These are phyloP conservation scores for Leptobrachium ailaonicum DNA, from an alignment of 2,113 vertebrate species.

Conservation along the genomic window DNA sequence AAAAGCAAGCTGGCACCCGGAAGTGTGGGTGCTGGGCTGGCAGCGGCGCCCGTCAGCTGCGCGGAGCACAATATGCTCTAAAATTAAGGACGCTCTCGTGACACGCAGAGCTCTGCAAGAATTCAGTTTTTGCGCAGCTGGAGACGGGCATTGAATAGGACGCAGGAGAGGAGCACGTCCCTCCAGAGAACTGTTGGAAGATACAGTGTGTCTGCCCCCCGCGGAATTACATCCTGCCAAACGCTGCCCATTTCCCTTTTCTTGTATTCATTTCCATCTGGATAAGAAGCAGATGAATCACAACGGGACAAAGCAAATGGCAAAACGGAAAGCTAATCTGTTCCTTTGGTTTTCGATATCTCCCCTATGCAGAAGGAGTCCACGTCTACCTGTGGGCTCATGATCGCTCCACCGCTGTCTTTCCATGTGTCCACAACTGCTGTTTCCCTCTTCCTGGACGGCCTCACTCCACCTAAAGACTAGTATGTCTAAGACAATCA, in stretches of 20 bases:
- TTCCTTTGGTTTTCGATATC: too few relatives aligned
- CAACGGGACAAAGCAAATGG: too few relatives aligned
- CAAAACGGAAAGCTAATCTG: too few relatives aligned
- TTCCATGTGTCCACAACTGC: too few relatives aligned
- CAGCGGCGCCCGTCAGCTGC: constrained; percentile 11
- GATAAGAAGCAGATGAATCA: too few relatives aligned
- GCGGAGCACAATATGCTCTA: neutral
- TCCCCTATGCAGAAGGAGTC: too few relatives aligned
- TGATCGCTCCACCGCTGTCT: too few relatives aligned
- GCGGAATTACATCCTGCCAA: neutral
- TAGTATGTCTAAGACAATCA: too few relatives aligned
- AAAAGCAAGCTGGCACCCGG: neutral
- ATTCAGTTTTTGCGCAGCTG: constrained; percentile 11
- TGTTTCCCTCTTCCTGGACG: too few relatives aligned
- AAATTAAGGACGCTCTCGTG: neutral
- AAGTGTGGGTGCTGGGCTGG: constrained; percentile 2
- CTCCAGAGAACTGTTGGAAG: neutral
- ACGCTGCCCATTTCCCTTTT: neutral
- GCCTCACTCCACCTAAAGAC: too few relatives aligned
- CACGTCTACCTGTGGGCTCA: too few relatives aligned
- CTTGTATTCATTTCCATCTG: too few relatives aligned
- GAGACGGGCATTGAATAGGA: constrained; percentile 9
- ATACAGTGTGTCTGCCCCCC: neutral
- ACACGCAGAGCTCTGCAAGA: constrained; percentile 27
- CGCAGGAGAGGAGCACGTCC: constrained; percentile 11